A percentile compares a stretch with the other conserved stretches of the same genome.
Conservation (phyloP, 1,140 invertebrate genomes). For the Charaxes varanes region DNA sequence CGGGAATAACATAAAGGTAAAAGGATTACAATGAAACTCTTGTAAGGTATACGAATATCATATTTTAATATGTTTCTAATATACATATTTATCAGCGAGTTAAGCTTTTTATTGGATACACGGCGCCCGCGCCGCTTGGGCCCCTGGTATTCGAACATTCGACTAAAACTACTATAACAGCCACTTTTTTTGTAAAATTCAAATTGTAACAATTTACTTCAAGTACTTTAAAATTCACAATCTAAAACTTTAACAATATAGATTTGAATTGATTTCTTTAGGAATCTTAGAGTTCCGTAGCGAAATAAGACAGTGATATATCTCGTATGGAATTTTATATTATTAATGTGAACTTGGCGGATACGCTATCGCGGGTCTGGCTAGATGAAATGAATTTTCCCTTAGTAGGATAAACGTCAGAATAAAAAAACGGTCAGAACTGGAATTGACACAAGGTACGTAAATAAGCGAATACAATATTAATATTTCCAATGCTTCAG, state of each 20-base stretch:
- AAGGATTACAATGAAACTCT: constrained; percentile 34
- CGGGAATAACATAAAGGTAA: too few species aligned
- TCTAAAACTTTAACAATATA: background rate
- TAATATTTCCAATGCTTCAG: too few species aligned
- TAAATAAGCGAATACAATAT: too few species aligned
- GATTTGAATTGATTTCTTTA: background rate
- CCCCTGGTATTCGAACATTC: constrained; percentile 20
- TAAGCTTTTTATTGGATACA: constrained; percentile 31
- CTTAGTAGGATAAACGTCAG: too few species aligned
- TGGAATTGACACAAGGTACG: too few species aligned
- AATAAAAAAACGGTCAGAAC: too few species aligned
- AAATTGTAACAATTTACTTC: constrained; percentile 3
- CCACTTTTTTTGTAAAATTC: background rate
- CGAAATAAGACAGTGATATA: too few species aligned
- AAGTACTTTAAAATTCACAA: background rate
- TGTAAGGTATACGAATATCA: constrained; percentile 26
- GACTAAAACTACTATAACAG: constrained; percentile 1
- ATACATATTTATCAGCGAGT: constrained; percentile 37
- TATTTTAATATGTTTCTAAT: constrained; percentile 34
- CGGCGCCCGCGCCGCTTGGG: constrained; percentile 51
- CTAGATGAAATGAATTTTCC: too few species aligned
- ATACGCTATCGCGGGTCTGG: too few species aligned
- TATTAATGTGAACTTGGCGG: too few species aligned
- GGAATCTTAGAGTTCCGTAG: background rate
- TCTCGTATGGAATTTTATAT: too few species aligned